Percentiles rank a stretch among this genome's conserved stretches.
Conservation (phyloP, 2,113 vertebrate genomes). For the Chionis minor region DNA sequence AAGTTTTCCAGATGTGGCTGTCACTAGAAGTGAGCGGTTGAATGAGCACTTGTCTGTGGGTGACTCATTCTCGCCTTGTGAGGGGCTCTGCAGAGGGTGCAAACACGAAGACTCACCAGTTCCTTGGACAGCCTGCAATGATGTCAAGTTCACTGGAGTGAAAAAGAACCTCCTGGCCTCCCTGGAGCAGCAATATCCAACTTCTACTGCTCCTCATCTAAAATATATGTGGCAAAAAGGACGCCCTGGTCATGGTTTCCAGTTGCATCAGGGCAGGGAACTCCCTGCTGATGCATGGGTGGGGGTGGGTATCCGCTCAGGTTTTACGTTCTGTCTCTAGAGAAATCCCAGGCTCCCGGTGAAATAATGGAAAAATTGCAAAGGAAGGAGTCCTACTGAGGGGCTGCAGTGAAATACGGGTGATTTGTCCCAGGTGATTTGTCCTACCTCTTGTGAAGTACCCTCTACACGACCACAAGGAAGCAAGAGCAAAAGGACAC, state of each 20-base stretch:
- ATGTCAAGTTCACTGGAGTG: neutral
- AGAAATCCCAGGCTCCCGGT: neutral
- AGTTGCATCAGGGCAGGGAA: neutral
- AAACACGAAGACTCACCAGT: neutral
- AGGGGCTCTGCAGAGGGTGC: neutral
- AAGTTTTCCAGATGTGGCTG: constrained; percentile 2
- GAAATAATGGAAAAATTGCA: neutral
- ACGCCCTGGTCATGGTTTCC: neutral
- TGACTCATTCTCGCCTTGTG: neutral
- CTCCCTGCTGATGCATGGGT: neutral
- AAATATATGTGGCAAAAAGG: neutral
- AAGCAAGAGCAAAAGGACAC: neutral
- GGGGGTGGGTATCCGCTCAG: neutral
- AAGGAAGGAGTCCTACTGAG: neutral
- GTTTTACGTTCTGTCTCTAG: neutral
- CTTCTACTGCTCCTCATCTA: neutral
- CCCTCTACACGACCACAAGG: neutral
- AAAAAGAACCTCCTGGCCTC: neutral
- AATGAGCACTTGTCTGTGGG: neutral
- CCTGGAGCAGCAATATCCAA: neutral
- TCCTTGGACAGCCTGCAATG: neutral
- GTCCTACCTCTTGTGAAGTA: neutral
- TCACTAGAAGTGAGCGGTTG: neutral
- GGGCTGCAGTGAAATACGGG: neutral
- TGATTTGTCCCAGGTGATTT: neutral